These are phyloP conservation scores for Panthera tigris DNA, from an alignment of 2,113 vertebrate genomes.

Conservation along the genomic window DNA sequence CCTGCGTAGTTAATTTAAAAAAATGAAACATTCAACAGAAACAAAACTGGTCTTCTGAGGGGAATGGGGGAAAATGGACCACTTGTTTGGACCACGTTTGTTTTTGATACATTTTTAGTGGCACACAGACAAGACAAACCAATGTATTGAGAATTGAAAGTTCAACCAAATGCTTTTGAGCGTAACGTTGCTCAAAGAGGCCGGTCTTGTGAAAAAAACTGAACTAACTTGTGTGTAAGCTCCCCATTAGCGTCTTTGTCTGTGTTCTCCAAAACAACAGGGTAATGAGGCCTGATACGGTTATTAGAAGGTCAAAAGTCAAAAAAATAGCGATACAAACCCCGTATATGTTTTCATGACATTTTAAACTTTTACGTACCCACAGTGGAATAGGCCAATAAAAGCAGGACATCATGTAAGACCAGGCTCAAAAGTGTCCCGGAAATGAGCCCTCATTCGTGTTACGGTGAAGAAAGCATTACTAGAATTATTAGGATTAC, in stretches of 20 bases:
- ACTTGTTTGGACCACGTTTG: not conserved
- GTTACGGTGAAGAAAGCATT: not conserved
- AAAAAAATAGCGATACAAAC: not conserved
- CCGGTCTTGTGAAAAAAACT: not conserved
- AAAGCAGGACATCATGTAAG: not conserved
- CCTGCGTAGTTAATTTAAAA: not conserved
- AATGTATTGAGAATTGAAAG: not conserved
- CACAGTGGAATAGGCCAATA: not conserved
- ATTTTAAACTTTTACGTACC: not conserved
- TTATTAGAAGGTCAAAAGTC: not conserved
- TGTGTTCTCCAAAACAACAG: not conserved
- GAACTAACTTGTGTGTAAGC: not conserved
- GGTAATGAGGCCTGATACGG: not conserved
- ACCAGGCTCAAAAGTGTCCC: not conserved
- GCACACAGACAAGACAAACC: not conserved
- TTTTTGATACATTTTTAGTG: not conserved
- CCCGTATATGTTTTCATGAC: not conserved
- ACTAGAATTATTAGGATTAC: not conserved
- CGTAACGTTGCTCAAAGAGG: not conserved
- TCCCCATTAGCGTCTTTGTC: not conserved
- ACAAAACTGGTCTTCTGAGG: not conserved
- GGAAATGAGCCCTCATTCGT: not conserved
- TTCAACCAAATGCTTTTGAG: not conserved
- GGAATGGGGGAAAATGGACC: too few relatives aligned
- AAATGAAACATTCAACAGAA: not conserved